Evolutionary conservation across 2,113 vertebrate genomes (phyloP), one percentile per base, ranked within the genome.

Genomic region (Pogona vitticeps): DNA sequence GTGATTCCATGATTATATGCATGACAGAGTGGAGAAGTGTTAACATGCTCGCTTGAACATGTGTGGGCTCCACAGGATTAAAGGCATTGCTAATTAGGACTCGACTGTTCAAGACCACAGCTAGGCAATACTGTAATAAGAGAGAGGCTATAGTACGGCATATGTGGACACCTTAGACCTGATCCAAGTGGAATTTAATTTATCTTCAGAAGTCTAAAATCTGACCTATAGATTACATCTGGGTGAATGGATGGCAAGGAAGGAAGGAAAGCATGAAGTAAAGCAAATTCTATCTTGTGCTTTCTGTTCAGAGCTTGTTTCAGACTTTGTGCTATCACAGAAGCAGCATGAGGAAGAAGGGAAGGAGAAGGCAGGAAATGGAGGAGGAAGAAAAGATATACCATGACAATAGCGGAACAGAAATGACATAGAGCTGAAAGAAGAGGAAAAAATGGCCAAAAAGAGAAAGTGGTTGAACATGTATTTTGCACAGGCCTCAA

Each of bases 291-390:
- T 52, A 38, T n/a, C 23, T 10, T 26, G 31, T 52, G 46, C 10
- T 6, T 3, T 9, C 42, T 84, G 28, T 84, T 84, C 28, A 76
- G 72, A 84, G 76, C 58, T 78, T 58, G 28, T 20, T 58, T 68
- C 28, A 21, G 46, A 79, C 10, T 71, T 56, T 86, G 36, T 86
- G 76, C 71, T 76, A 86, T 86, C 84, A 86, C 76, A 79, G 76
- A 86, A 71, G 72, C 38, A 33, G 38, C 28, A 68, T 52, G 46
- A 52, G 14, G 17, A 20, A 82, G 65, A 18, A 15, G 46, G 6
- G 40, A 73, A 42, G 21, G 36, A 61, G 71, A n/a, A n/a, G n/a
- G n/a, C n/a, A n/a, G n/a, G n/a, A n/a, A n/a, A n/a, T n/a, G n/a
- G 18, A 5, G 65, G 80, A 52, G 18, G 17, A 5, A 52, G 10